Percentiles rank a stretch among this genome's conserved stretches.
phyloP scores from a whole-genome alignment of 2,797 vertebrate species.

The Setipinna tenuifilis region DNA sequence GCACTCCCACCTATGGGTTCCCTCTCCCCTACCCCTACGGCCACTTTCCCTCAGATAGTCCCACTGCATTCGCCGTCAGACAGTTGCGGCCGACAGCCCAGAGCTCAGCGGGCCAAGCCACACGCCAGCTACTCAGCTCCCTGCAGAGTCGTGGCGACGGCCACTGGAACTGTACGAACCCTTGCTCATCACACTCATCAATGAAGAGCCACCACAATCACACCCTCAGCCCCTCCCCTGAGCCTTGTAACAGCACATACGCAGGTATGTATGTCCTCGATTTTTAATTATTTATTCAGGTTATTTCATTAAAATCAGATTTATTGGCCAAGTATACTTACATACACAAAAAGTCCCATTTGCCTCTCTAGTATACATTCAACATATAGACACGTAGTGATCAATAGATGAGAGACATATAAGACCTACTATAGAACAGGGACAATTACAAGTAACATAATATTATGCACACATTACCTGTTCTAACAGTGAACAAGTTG shows the following conservation, averaged over 20 bases:
- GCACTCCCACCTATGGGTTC: constrained; percentile 73
- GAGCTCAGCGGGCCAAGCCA: constrained; percentile 75
- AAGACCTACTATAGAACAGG: too few species aligned
- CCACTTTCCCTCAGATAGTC: constrained; percentile 74
- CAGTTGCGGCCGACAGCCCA: constrained; percentile 59
- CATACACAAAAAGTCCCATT: too few species aligned
- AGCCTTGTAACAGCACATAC: constrained; percentile 53
- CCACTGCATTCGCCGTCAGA: constrained; percentile 71
- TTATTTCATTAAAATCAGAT: too few species aligned
- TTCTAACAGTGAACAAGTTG: too few species aligned
- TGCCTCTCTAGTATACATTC: too few species aligned
- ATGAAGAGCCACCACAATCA: constrained; percentile 55
- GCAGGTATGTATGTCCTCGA: constrained; percentile 53
- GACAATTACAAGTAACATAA: too few species aligned
- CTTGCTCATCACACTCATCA: constrained; percentile 70
- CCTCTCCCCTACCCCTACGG: constrained; percentile 82
- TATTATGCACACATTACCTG: too few species aligned
- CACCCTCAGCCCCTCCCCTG: constrained; percentile 62
- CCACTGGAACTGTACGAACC: constrained; percentile 79
- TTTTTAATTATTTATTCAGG: too few species aligned
- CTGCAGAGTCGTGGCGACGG: constrained; percentile 76
- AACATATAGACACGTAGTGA: too few species aligned
- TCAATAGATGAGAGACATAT: too few species aligned
- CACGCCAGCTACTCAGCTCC: constrained; percentile 80
- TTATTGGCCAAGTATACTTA: too few species aligned